phyloP scores from a whole-genome alignment of 2,113 vertebrate species.

The Symphodus melops region DNA sequence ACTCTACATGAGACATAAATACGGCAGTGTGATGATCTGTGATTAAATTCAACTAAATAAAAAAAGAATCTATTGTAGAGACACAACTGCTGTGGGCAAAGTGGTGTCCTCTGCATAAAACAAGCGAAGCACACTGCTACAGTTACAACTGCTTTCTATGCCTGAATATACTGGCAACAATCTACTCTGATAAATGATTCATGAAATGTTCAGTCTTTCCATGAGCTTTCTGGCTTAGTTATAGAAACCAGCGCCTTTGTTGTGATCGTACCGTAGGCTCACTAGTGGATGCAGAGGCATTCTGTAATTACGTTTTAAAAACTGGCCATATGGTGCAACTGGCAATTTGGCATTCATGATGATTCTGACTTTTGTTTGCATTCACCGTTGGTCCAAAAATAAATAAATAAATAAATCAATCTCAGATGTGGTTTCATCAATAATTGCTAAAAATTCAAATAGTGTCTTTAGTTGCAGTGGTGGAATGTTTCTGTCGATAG shows the following conservation, averaged over 20 bases:
- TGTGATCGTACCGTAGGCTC: constrained; percentile 9
- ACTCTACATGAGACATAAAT: constrained; percentile 19
- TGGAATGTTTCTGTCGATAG: neutral
- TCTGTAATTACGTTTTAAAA: constrained; percentile 13
- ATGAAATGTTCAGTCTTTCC: constrained; percentile 35
- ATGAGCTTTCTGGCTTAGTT: constrained; percentile 18
- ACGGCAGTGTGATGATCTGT: constrained; percentile 17
- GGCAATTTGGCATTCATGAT: neutral
- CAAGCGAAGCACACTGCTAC: constrained; percentile 20
- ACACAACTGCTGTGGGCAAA: constrained; percentile 53
- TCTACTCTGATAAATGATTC: constrained; percentile 56
- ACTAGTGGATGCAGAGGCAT: neutral
- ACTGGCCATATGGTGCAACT: neutral
- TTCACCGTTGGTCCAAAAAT: neutral
- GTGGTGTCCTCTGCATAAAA: constrained; percentile 47
- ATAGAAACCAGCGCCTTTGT: constrained; percentile 12
- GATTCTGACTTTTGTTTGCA: neutral
- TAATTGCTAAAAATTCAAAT: neutral
- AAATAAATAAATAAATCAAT: neutral
- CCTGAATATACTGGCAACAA: constrained; percentile 24
- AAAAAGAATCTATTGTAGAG: constrained; percentile 26
- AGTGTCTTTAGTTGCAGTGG: neutral
- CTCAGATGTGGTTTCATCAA: neutral
- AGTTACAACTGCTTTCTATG: constrained; percentile 32
- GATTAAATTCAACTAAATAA: constrained; percentile 34